Base-by-base conservation (phyloP, 2,888 invertebrate genomes). In the Acleris literana region DNA sequence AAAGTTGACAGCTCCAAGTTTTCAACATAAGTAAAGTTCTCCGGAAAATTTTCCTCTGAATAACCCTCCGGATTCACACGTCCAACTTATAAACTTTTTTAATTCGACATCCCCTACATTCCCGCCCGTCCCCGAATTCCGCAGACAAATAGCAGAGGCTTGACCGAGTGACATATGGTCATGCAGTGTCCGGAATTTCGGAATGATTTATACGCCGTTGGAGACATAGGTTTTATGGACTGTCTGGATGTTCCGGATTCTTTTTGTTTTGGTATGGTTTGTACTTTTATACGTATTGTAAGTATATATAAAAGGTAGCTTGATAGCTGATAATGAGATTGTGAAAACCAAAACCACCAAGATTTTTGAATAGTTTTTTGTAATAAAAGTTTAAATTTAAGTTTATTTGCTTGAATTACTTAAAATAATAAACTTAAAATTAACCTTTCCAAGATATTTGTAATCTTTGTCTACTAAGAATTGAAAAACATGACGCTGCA, bases 31-130 rank as follows among this genome's bases (percentile, higher is more conserved):
- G 46, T 46, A 46, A 17, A 46, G 17, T 46, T 46, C 46, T 46
- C 46, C 17, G 39, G 18, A 22, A 57, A 57, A 25, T 46, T 29
- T 52, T 57, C 44, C 29, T 60, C 49, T 53, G n/a, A 55, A 44
- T 44, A 54, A 5, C 65, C 64, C 60, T 51, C 49, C 55, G 49
- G 48, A 18, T 48, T 59, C 59, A 49, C 59, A 64, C 64, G 64
- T 59, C 59, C 58, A 44, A 55, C 64, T 56, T 60, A 49, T 46
- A 65, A 61, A 65, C 55, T 61, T 65, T 65, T 61, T 60, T 65
- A 65, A 65, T 65, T 65, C 65, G 55, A 51, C 60, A 51, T 60
- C 65, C 64, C 64, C 60, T 39, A 55, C 65, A 61, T 65, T 65
- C 65, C 65, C 33, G 11, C 20, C 20, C 60, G 54, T 43, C 60